Evolutionary conservation across 23 tunicate species (phyloP).

Genomic region (Halocynthia aurantium): DNA sequence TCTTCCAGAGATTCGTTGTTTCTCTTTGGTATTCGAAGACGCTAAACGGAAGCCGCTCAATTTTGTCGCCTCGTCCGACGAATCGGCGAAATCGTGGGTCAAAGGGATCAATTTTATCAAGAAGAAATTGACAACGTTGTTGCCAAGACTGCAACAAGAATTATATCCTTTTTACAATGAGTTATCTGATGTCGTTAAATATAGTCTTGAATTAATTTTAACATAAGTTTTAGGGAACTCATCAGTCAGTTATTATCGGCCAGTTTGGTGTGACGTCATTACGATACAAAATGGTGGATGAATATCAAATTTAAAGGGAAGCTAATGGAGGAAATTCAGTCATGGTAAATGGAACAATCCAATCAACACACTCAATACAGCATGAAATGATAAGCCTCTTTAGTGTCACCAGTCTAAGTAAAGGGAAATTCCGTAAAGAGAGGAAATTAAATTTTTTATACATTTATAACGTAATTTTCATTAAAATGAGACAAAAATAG

Average conservation of each 20-base stretch:
- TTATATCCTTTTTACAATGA: slow-evolving; percentile 73
- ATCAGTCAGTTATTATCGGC: neutral
- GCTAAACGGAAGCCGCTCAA: slow-evolving; percentile 31
- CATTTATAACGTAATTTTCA: too few relatives aligned
- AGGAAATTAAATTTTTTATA: too few relatives aligned
- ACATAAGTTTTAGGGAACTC: neutral
- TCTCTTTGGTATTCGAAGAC: slow-evolving; percentile 57
- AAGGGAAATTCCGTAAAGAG: too few relatives aligned
- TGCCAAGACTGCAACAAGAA: slow-evolving; percentile 53
- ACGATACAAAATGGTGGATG: neutral
- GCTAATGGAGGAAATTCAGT: too few relatives aligned
- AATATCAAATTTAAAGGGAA: too few relatives aligned
- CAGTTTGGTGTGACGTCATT: neutral
- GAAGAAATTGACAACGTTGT: slow-evolving; percentile 15
- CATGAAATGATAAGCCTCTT: too few relatives aligned
- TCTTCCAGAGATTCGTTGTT: slow-evolving; percentile 18
- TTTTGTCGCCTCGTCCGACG: slow-evolving; percentile 36
- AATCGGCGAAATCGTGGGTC: slow-evolving; percentile 74
- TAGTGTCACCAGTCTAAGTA: too few relatives aligned
- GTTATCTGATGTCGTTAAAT: neutral
- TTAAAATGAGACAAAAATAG: too few relatives aligned
- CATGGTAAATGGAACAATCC: too few relatives aligned
- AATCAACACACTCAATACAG: too few relatives aligned
- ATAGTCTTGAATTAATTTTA: neutral
- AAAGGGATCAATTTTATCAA: slow-evolving; percentile 39